Conservation (phyloP, 2,888 invertebrate genomes). For the Agrochola macilenta region DNA sequence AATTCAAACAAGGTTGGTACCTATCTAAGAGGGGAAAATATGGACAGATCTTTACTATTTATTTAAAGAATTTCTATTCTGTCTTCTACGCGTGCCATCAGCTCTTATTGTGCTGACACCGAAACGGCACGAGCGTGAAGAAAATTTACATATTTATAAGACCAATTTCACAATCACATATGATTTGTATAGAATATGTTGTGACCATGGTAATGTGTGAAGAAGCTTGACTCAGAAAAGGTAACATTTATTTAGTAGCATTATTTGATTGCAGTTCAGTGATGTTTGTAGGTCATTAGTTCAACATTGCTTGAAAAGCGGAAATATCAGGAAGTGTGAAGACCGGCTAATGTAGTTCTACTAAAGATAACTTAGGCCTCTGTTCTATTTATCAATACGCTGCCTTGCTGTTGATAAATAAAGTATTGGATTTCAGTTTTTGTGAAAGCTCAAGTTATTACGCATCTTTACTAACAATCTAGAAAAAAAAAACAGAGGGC, state of each 20-base stretch:
- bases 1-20: conserved; percentile 26
- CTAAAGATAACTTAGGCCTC: not conserved
- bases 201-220: conserved; percentile 26
- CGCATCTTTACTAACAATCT: no score
- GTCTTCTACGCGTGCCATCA: conserved; percentile 46
- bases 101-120: conserved; percentile 49
- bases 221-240: not conserved
- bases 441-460: not conserved
- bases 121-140: conserved; percentile 52
- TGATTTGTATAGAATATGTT: conserved; percentile 35
- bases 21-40: conserved; percentile 35
- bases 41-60: conserved; percentile 14
- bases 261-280: no score
- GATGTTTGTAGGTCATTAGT: not conserved
- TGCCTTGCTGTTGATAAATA: not conserved
- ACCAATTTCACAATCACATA: conserved; percentile 41
- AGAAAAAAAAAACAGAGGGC: not conserved
- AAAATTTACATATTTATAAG: conserved; percentile 58
- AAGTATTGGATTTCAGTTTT: not conserved
- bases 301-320: not conserved
- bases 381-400: no score
- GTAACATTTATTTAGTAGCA: no score
- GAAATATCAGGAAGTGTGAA: not conserved
- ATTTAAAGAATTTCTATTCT: conserved; percentile 32
- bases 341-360: not conserved